These are phyloP conservation scores for Amyelois transitella DNA, from an alignment of 1,140 invertebrate species.

Conservation along the genomic window DNA sequence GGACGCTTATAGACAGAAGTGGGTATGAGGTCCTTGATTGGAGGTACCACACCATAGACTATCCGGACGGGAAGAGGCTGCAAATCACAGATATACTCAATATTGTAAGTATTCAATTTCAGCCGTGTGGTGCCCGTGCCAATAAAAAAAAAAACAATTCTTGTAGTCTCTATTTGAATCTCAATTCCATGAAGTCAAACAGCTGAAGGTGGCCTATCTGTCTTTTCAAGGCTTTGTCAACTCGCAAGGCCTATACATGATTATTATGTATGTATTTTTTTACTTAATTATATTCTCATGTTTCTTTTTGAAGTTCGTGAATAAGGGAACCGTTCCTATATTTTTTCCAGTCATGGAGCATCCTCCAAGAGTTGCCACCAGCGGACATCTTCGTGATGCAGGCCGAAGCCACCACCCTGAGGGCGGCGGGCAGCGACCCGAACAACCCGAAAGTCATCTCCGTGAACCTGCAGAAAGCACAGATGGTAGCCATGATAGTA, in stretches of 20 bases:
- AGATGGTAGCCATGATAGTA: constrained; percentile 63
- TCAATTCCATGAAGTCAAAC: no score
- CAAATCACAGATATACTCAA: constrained; percentile 60
- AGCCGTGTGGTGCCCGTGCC: background rate
- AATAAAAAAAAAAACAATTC: no score
- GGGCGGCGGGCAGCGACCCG: constrained; percentile 61
- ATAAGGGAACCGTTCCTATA: constrained; percentile 6
- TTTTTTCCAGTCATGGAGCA: constrained; percentile 45
- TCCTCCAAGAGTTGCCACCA: constrained; percentile 41
- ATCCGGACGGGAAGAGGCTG: constrained; percentile 48
- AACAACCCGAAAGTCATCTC: constrained; percentile 63
- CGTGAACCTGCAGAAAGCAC: constrained; percentile 66
- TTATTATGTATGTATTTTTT: no score
- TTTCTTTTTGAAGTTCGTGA: background rate
- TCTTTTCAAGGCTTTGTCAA: no score
- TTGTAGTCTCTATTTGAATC: no score
- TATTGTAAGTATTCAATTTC: constrained; percentile 47
- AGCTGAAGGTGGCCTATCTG: no score
- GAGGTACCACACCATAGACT: constrained; percentile 48
- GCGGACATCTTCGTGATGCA: constrained; percentile 70
- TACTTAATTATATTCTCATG: background rate
- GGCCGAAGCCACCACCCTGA: constrained; percentile 51
- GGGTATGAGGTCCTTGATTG: constrained; percentile 56
- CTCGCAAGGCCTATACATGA: no score
- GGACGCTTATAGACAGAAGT: constrained; percentile 49